Conservation (phyloP, 2,888 invertebrate species). For the Venusia cambrica region DNA sequence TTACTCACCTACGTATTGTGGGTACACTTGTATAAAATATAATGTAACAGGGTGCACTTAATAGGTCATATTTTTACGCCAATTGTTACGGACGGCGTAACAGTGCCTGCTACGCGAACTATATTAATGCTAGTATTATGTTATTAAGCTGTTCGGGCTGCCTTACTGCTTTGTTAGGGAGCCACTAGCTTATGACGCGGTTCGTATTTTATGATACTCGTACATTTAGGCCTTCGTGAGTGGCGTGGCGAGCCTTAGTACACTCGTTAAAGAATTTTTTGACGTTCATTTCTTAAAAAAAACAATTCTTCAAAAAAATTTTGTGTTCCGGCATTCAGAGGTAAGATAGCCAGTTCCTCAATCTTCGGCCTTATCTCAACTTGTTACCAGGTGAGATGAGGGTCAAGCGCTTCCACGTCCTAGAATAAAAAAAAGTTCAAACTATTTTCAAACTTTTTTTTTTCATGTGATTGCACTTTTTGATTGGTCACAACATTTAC, state of each 20-base stretch:
- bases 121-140: constrained; percentile 33
- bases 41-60: constrained; percentile 61
- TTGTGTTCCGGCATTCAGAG: too few species aligned
- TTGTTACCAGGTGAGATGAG: too few species aligned
- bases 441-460: too few species aligned
- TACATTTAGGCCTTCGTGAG: constrained; percentile 14
- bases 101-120: constrained; percentile 30
- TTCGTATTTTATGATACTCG: constrained; percentile 21
- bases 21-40: constrained; percentile 68
- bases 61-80: constrained; percentile 56
- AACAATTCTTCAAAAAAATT: too few species aligned
- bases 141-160: constrained; percentile 31
- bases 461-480: too few species aligned
- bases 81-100: constrained; percentile 42
- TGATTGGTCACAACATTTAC: too few species aligned
- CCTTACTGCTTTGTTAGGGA: constrained; percentile 26
- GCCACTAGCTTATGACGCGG: constrained; percentile 23
- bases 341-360: too few species aligned
- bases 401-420: too few species aligned
- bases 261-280: too few species aligned
- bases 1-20: constrained; percentile 69
- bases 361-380: too few species aligned
- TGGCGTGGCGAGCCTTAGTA: constrained; percentile 3
- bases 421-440: too few species aligned
- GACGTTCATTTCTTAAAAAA: too few species aligned